A percentile compares a stretch with the other conserved stretches of the same genome.
Evolutionary conservation across 2,113 vertebrate genomes (phyloP).

Genomic region (Scomber japonicus): DNA sequence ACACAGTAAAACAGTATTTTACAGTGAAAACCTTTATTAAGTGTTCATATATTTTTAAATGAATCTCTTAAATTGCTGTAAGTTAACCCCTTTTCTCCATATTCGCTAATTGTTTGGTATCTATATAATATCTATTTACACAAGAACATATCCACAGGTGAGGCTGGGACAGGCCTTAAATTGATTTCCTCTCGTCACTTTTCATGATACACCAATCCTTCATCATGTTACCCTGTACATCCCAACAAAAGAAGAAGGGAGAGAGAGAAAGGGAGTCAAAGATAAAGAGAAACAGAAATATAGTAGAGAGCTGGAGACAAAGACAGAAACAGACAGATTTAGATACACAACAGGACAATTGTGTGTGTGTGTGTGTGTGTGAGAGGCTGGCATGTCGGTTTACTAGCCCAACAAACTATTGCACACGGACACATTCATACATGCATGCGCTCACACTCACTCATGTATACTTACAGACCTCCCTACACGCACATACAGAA

Average conservation of each 20-base stretch:
- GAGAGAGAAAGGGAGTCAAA: constrained; percentile 36
- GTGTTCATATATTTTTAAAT: constrained; percentile 75
- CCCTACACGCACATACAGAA: constrained; percentile 18
- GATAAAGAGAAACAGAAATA: constrained; percentile 45
- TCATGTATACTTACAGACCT: not conserved
- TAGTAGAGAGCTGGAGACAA: constrained; percentile 38
- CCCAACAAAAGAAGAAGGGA: constrained; percentile 56
- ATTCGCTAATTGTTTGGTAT: constrained; percentile 65
- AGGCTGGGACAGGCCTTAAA: constrained; percentile 69
- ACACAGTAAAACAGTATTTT: constrained; percentile 38
- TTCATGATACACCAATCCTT: constrained; percentile 7
- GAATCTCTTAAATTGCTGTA: constrained; percentile 68
- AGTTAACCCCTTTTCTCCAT: constrained; percentile 49
- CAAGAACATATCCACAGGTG: constrained; percentile 66
- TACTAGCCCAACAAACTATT: constrained; percentile 53
- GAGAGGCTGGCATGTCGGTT: constrained; percentile 58
- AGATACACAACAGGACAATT: constrained; percentile 60
- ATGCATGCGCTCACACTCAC: constrained; percentile 47
- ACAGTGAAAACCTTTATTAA: constrained; percentile 85
- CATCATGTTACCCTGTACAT: constrained; percentile 74
- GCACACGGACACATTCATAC: constrained; percentile 55
- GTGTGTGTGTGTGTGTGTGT: constrained; percentile 42
- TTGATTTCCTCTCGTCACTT: constrained; percentile 26
- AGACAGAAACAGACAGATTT: constrained; percentile 54
- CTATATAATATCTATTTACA: constrained; percentile 79